Base-by-base conservation (phyloP, 1,140 invertebrate species). In the Trichonephila inaurata region DNA sequence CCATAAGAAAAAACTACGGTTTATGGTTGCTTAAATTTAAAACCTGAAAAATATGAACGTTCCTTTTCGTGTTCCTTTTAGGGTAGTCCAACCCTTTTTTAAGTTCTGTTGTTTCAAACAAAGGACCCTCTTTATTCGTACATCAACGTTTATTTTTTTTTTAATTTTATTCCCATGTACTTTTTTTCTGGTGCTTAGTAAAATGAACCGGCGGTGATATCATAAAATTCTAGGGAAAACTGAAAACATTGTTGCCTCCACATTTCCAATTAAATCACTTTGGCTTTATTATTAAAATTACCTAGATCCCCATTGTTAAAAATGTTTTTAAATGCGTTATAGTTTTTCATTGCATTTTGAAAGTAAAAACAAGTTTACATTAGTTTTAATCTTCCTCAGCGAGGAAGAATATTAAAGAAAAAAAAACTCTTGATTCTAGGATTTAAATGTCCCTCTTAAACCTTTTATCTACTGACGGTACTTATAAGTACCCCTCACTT, bases 1-100 rank as follows among this genome's bases (percentile, higher is more conserved):
- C 66, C 12, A 62, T 6, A 19, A 72, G 24, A 77, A 77, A 77
- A 77, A 77, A 33, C 16, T 18, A 33, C 1, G 16, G 72, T 77
- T 40, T 77, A 77, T 77, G 28, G 72, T 77, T 77, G 72, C 24
- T 28, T 77, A 77, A 77, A 77, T 40, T 77, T 77, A 18, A 77
- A 77, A 40, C 28, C 33, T 77, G 33, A 14, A 77, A 33, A 28
- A 77, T 77, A 28, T 77, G 33, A 77, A 77, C 72, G 16, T 77
- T 69, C 12, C n/a, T 69, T 10, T 69, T 69, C 7, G 66, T 69
- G n/a, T 69, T 69, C 72, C 18, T 77, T 77, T 33, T 77, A 77
- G 33, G 72, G 18, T 33, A 77, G 72, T 77, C 18, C 24, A 77
- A 33, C 72, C 72, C 28, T 77, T 33, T 77, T 33, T 40, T 40